Evolutionary conservation across 2,888 invertebrate species (phyloP), one percentile per base, ranked within the genome.

Genomic region (Acleris cristana): DNA sequence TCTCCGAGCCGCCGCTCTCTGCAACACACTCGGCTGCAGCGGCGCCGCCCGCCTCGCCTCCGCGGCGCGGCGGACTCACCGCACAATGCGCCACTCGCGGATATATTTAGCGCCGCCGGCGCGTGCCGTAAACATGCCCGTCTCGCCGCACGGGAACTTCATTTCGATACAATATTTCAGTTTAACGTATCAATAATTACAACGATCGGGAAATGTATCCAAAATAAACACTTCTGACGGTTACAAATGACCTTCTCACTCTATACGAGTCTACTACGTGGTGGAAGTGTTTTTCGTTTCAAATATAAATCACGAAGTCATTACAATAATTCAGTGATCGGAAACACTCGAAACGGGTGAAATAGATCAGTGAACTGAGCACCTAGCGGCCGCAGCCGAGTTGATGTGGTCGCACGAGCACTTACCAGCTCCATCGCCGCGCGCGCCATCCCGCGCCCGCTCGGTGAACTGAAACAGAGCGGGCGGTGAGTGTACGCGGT

Each of bases 391-490:
- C 71, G 69, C 70, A 70, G 70, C 66, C 60, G 71, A 73, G 71
- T 70, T 54, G 64, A 44, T 7, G 44, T 23, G 26, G 73, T 71
- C 69, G 72, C 34, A 18, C 14, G 18, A 48, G 69, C 75, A 88
- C 89, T 90, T 82, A 90, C 89, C 90, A 79, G 87, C 88, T 75
- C 86, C 88, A 77, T 86, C 87, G 79, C 77, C 79, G 79, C 85
- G 86, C 78, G 84, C 86, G 87, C 87, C 90, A 86, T 89, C 90
- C 81, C 83, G 86, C 82, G 85, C 78, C 79, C 90, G 86, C 82
- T 90, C 90, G 81, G 90, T 79, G 88, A 90, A 91, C 91, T 91
- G 90, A 72, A 90, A 91, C 87, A 86, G 72, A 79, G 45, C 61
- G 45, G 40, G 4, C 66, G 60, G 34, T 54, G 51, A 62, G 57